Evolutionary conservation across 2,888 invertebrate genomes (phyloP).

Genomic region (Heteromyza rotundicornis): DNA sequence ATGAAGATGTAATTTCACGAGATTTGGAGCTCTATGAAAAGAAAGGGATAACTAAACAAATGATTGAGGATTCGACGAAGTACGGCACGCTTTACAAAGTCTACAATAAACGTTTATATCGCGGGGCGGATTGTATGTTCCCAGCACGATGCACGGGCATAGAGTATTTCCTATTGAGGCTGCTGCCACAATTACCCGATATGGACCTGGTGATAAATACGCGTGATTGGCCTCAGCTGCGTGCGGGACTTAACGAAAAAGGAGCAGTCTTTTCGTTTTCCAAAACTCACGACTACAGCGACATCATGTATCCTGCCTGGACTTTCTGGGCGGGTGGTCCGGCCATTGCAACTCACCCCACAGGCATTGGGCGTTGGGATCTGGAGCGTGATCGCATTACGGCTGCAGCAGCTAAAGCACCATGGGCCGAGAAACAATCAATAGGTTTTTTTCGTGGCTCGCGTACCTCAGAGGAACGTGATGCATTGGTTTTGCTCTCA

Average conservation of each 20-base stretch:
- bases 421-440: slow-evolving; percentile 78
- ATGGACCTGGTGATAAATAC: slow-evolving; percentile 89
- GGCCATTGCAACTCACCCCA: slow-evolving; percentile 91
- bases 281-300: slow-evolving; percentile 80
- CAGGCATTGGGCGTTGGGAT: slow-evolving; percentile 94
- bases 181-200: slow-evolving; percentile 76
- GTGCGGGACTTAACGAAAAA: slow-evolving; percentile 30
- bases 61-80: slow-evolving; percentile 67
- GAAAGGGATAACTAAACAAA: slow-evolving; percentile 74
- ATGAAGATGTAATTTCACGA: slow-evolving; percentile 68
- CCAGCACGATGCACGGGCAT: slow-evolving; percentile 90
- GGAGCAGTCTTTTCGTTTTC: slow-evolving; percentile 94
- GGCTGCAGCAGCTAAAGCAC: slow-evolving; percentile 68
- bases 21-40: slow-evolving; percentile 75
- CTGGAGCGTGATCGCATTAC: slow-evolving; percentile 76
- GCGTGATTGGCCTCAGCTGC: slow-evolving; percentile 90
- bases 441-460: slow-evolving; percentile 92
- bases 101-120: slow-evolving; percentile 77
- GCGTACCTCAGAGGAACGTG: slow-evolving; percentile 89
- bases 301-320: slow-evolving; percentile 97
- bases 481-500: slow-evolving; percentile 83
- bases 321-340: slow-evolving; percentile 99
- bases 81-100: slow-evolving; percentile 85
- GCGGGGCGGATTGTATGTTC: slow-evolving; percentile 87
- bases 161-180: slow-evolving; percentile 81